Conservation (phyloP, 1,140 invertebrate genomes). For the Samia ricini region DNA sequence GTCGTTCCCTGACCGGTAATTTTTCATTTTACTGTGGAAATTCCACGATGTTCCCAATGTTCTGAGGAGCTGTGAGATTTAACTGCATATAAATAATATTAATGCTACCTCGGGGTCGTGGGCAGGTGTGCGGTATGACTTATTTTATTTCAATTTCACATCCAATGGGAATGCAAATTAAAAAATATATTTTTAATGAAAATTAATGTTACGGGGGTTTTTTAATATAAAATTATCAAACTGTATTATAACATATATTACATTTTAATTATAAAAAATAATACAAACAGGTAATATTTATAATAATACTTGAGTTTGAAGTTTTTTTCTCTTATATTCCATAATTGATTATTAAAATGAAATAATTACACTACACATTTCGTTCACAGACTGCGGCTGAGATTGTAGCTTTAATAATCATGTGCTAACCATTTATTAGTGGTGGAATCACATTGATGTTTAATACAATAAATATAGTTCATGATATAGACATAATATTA, state of each 20-base stretch:
- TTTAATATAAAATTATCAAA: slow-evolving; percentile 10
- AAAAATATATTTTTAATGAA: slow-evolving; percentile 51
- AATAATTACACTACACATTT: too few relatives aligned
- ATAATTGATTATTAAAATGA: too few relatives aligned
- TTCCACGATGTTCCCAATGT: slow-evolving; percentile 45
- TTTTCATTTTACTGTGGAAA: slow-evolving; percentile 72
- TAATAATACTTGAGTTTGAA: too few relatives aligned
- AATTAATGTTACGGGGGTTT: slow-evolving; percentile 35
- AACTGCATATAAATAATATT: slow-evolving; percentile 76
- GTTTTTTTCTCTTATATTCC: too few relatives aligned
- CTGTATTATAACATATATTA: not conserved
- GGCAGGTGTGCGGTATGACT: slow-evolving; percentile 66
- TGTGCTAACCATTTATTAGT: too few relatives aligned
- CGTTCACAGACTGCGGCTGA: too few relatives aligned
- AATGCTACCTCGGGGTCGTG: slow-evolving; percentile 53
- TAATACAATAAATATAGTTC: too few relatives aligned
- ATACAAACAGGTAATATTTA: too few relatives aligned
- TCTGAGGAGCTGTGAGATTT: slow-evolving; percentile 57
- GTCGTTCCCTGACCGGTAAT: slow-evolving; percentile 74
- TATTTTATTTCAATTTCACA: slow-evolving; percentile 62
- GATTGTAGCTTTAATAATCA: too few relatives aligned
- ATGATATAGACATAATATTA: too few relatives aligned
- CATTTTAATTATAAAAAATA: too few relatives aligned
- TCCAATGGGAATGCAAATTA: slow-evolving; percentile 50
- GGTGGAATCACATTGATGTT: too few relatives aligned